Conservation (phyloP, 2,797 vertebrate species). For the Malurus splendens region DNA sequence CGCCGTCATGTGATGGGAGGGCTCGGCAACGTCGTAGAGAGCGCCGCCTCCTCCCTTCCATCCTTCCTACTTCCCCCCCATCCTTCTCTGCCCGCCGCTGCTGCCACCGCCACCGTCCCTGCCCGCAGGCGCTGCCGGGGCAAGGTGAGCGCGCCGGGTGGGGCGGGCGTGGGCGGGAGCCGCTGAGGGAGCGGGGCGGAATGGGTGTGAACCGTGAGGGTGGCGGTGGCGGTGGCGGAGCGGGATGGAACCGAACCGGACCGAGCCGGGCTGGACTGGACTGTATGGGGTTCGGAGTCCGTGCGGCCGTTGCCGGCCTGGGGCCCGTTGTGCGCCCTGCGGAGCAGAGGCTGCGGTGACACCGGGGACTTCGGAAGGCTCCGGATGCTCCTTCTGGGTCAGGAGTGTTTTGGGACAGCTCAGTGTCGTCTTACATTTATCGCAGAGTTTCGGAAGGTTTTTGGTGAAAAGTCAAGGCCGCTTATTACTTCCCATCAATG, state of each 20-base stretch:
- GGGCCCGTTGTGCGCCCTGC: not conserved
- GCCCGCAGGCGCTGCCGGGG: not conserved
- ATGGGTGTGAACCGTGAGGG: not conserved
- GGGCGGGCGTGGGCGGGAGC: not conserved
- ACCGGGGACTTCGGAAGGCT: not conserved
- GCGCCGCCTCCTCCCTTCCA: not conserved
- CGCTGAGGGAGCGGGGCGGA: not conserved
- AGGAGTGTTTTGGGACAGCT: not conserved
- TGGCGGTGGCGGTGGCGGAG: not conserved
- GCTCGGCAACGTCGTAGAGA: not conserved
- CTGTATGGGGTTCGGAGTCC: not conserved
- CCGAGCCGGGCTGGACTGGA: too few relatives aligned
- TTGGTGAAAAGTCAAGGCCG: not conserved
- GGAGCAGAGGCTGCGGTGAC: not conserved
- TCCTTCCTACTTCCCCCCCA: not conserved
- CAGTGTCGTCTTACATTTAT: fast-evolving
- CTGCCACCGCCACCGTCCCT: too few relatives aligned
- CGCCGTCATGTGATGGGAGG: not conserved
- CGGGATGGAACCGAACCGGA: too few relatives aligned
- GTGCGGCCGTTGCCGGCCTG: fast-evolving
- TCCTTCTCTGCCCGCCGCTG: too few relatives aligned
- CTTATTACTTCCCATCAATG: fast-evolving
- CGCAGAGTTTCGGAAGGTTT: not conserved
- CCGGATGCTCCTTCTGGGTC: not conserved
- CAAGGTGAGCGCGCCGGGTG: not conserved